Evolutionary conservation across 2,113 vertebrate genomes (phyloP), one percentile per base, ranked within the genome.

Genomic region (Taxidea taxus): DNA sequence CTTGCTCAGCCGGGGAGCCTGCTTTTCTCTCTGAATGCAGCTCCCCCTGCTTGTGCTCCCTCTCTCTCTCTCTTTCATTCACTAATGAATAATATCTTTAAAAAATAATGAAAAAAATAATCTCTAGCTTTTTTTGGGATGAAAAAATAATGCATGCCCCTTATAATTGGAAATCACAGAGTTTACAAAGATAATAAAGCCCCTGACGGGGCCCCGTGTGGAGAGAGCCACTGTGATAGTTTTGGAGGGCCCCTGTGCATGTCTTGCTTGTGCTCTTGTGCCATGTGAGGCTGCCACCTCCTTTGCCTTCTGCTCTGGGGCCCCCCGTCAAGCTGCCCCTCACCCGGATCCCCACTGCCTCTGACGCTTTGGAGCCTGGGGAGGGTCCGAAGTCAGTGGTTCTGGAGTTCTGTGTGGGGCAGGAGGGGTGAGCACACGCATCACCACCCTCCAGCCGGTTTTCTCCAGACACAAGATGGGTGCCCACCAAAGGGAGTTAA

Each of bases 221-320:
- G 60, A 49, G 47, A 23, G 1, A 4, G 8, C 90, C 56, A 20
- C n/a, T 0, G 0, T 49, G 58, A 25, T 42, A 68, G 27, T 15
- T 51, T 78, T 18, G 18, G 20, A 66, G 62, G 34, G 10, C 60
- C 54, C 42, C 27, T 27, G 37, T 42, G 14, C 11, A 7, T 4
- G 9, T 16, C 18, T 49, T 7, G 72, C 18, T 4, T 72, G 42
- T 37, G 42, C 70, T 77, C 31, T 18, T 25, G 39, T 44, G 49
- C 21, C 62, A 0, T n/a, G 5, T 0, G 44, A 21, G 37, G 21
- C 68, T 16, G 5, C 23, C 15, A 13, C 42, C 4, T 23, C 3
- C 39, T 37, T 37, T 7, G 4, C 54, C 51, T 83, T 54, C 11
- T 62, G 23, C 31, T 31, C 60, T 81, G 44, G 37, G 4, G 18